Conservation (phyloP, 1,140 invertebrate genomes). For the Harlomillsia oculata region DNA sequence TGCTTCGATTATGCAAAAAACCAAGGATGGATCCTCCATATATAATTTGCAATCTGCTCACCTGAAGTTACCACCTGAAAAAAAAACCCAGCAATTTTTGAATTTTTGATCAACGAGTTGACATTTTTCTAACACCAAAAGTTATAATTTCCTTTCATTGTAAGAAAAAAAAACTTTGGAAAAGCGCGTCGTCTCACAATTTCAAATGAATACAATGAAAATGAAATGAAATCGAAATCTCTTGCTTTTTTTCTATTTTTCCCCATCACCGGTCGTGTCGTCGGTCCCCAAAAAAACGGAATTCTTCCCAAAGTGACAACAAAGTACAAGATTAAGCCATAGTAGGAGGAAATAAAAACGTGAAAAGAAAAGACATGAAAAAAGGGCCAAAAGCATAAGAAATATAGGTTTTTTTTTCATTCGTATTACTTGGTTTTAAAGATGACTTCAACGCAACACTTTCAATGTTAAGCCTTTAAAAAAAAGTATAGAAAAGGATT, state of each 20-base stretch:
- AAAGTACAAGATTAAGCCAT: constrained; percentile 26
- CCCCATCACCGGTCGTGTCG: too few species aligned
- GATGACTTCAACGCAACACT: neutral
- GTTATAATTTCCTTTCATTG: too few species aligned
- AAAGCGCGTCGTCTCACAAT: too few species aligned
- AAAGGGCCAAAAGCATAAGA: constrained; percentile 11
- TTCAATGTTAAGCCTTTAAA: constrained; percentile 1
- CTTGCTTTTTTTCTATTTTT: constrained; percentile 13
- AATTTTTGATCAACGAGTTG: constrained; percentile 11
- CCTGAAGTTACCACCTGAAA: neutral
- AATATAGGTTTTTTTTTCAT: neutral
- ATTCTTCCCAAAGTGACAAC: constrained; percentile 22
- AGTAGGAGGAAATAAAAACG: constrained; percentile 22
- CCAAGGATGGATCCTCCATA: too few species aligned
- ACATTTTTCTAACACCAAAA: too few species aligned
- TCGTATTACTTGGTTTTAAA: neutral
- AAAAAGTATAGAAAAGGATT: constrained; percentile 13
- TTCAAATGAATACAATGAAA: constrained; percentile 9
- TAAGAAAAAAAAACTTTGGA: too few species aligned
- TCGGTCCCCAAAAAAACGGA: constrained; percentile 8
- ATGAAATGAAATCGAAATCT: constrained; percentile 10
- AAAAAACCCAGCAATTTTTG: constrained; percentile 10
- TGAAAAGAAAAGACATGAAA: constrained; percentile 22
- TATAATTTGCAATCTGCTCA: too few species aligned
- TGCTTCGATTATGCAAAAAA: too few species aligned